These are phyloP conservation scores for Allolobophora icterica DNA, from an alignment of 2,888 invertebrate genomes.

Conservation along the genomic window DNA sequence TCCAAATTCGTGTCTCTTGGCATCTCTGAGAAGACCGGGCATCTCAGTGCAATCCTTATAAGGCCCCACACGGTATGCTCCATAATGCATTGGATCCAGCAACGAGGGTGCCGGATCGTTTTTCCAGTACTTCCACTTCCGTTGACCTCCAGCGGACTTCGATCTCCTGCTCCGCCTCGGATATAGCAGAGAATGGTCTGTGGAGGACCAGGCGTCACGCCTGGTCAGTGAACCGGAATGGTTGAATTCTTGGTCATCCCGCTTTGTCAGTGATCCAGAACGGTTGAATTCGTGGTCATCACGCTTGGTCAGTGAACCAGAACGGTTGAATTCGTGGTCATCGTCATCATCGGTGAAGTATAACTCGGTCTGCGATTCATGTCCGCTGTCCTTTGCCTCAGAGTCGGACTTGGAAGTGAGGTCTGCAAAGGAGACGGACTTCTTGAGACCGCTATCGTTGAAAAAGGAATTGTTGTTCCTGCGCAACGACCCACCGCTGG, in stretches of 20 bases:
- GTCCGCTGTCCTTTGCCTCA: conserved; percentile 48
- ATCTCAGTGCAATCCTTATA: conserved; percentile 36
- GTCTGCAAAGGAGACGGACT: conserved; percentile 42
- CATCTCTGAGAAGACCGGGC: conserved; percentile 26
- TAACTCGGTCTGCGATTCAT: conserved; percentile 44
- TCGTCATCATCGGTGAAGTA: conserved; percentile 41
- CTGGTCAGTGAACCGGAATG: background rate
- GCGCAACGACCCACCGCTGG: background rate
- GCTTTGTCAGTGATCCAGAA: background rate
- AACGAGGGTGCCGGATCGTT: conserved; percentile 54
- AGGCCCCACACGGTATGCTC: conserved; percentile 45
- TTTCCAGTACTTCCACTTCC: conserved; percentile 56
- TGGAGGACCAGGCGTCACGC: background rate
- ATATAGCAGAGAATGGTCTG: background rate
- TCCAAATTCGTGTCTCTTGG: background rate
- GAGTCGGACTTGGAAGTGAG: conserved; percentile 39
- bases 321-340: background rate
- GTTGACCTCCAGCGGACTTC: conserved; percentile 19
- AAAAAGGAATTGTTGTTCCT: background rate
- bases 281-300: background rate
- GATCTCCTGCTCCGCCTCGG: background rate
- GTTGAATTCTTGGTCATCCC: background rate
- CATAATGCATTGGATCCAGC: conserved; percentile 49
- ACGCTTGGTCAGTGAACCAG: background rate
- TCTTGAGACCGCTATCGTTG: conserved; percentile 26